Evolutionary conservation across 2,113 vertebrate species (phyloP), one percentile per base, ranked within the genome.

Genomic region (Chamaea fasciata): DNA sequence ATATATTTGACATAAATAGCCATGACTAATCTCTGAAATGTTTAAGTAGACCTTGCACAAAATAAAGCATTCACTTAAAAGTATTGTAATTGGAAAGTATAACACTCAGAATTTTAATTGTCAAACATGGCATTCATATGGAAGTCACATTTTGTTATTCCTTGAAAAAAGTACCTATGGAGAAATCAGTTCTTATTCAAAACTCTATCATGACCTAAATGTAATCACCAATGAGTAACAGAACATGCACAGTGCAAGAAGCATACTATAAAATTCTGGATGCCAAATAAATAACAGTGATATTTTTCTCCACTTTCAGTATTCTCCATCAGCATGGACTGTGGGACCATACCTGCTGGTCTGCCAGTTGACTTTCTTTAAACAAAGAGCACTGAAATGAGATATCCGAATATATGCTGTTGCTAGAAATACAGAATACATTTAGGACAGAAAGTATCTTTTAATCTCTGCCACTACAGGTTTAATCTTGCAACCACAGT

Each of bases 61-160:
- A 97, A 87, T 60, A 93, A 96, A 91, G 13, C 31, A 93, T 94
- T 97, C n/a, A 68, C 63, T 87, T 92, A 92, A 77, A 70, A 83
- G 69, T 67, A 81, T 78, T 95, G 78, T 78, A 83, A 87, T 52
- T 90, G 35, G 55, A 76, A 96, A 80, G 19, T 50, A 82, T 87
- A 83, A 96, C 80, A 39, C 42, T 53, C 90, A 63, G 20, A 31
- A 94, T 89, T 93, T 91, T 92, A 94, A 70, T 59, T 83, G 15
- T 30, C 19, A 79, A 68, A 65, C 52, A 86, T 8, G 15, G 71
- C 23, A 75, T 76, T 69, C n/a, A n/a, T 63, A 50, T 15, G 9
- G 6, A 64, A 64, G 37, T 41, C 19, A 33, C 15, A 21, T 6
- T 70, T 81, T 28, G 5, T 71, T 69, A 44, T 62, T 70, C 5